Conservation (phyloP, 2,797 vertebrate genomes). For the Hemibagrus guttatus region DNA sequence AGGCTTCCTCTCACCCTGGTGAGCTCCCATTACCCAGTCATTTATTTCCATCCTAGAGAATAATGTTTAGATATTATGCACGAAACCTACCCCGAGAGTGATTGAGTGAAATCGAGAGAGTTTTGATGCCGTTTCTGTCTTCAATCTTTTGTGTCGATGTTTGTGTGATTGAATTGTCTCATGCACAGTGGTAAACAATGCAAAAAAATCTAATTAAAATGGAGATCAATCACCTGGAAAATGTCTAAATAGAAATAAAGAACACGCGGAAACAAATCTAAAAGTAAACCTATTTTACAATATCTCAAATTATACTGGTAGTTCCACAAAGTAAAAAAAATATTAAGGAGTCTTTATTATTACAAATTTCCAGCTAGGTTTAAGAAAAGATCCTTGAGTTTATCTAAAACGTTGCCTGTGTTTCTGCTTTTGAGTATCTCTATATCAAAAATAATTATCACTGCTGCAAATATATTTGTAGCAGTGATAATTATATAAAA, state of each 20-base stretch:
- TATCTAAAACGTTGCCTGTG: background rate
- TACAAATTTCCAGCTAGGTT: background rate
- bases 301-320: background rate
- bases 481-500: no score
- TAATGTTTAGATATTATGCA: constrained; percentile 51
- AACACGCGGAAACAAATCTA: background rate
- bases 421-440: background rate
- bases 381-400: background rate
- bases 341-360: background rate
- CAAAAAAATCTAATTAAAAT: constrained; percentile 7
- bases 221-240: constrained; percentile 16
- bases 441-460: background rate
- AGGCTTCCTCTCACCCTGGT: constrained; percentile 49
- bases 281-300: background rate
- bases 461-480: no score
- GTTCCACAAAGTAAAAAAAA: background rate
- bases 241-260: constrained; percentile 19
- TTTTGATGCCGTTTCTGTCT: constrained; percentile 45
- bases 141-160: constrained; percentile 28
- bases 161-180: constrained; percentile 30
- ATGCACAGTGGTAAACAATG: constrained; percentile 17
- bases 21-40: constrained; percentile 50
- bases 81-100: constrained; percentile 41
- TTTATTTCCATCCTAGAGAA: constrained; percentile 52
- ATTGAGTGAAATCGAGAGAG: constrained; percentile 46